Conservation (phyloP, 2,113 vertebrate genomes). For the Solea solea region DNA sequence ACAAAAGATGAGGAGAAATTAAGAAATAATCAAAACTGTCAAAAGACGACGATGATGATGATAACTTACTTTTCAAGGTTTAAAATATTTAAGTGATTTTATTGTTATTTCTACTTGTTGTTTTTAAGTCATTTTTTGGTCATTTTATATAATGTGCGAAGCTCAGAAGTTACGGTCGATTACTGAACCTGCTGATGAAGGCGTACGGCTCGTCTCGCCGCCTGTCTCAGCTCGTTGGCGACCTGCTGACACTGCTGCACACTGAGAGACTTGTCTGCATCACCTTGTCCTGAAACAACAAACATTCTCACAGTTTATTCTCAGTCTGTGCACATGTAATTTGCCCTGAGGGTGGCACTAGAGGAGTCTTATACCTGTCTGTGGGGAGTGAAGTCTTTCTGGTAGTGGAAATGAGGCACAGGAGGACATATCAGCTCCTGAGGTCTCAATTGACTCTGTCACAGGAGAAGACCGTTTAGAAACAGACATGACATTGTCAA, state of each 20-base stretch:
- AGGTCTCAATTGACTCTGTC: background rate
- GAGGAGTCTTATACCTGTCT: background rate
- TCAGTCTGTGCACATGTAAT: background rate
- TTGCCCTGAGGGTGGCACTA: background rate
- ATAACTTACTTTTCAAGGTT: no score
- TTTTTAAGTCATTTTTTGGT: no score
- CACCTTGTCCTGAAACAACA: conserved; percentile 16
- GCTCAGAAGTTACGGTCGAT: background rate
- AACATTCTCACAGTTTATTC: background rate
- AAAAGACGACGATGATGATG: no score
- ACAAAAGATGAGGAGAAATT: no score
- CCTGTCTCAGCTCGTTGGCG: conserved; percentile 54
- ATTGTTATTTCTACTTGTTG: no score
- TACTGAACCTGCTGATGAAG: conserved; percentile 67
- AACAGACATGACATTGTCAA: no score
- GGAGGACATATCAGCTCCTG: background rate
- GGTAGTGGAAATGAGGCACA: conserved; percentile 10
- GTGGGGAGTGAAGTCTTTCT: background rate
- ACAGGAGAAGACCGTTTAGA: background rate
- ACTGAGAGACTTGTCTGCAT: background rate
- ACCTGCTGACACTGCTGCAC: conserved; percentile 39
- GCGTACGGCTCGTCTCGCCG: conserved; percentile 54
- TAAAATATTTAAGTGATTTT: no score
- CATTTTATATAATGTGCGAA: background rate
- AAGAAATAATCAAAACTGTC: no score